Evolutionary conservation across 2,888 invertebrate genomes (phyloP), one percentile per base, ranked within the genome.

Genomic region (Calliphora vomitoria): DNA sequence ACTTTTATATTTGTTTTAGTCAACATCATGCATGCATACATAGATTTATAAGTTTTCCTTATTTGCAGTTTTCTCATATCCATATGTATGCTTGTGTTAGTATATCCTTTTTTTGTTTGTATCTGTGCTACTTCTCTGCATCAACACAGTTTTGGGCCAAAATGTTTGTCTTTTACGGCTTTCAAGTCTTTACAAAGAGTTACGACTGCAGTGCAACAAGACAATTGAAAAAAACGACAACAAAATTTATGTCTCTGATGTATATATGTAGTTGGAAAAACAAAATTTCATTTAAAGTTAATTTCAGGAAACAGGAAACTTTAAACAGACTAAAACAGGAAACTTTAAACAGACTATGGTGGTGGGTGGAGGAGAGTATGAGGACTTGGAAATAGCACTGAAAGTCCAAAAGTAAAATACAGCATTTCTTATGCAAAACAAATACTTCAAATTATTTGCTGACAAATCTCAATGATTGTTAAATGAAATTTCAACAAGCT

Each of bases 271-370:
- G 72, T 25, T 71, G 25, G 35, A 31, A 58, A 35, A 75, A 44
- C 53, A 75, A 75, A 64, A 75, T 85, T 79, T 85, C 55, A 85
- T 87, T 82, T 79, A 78, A 69, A 79, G 78, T 85, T 85, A 78
- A 82, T 84, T 84, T 68, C 82, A 68, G n/a, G n/a, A 55, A 69
- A 35, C 62, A 35, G 18, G 18, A 58, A 79, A 60, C 13, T 60
- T 4, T 13, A 25, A 62, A 25, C 25, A 25, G 25, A 25, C 25
- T 25, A 2, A n/a, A 69, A 35, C 62, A 38, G 18, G 18, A 60
- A 79, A 60, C 13, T 60, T 4, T 13, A 25, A 62, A 31, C 31
- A 25, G 41, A 50, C 69, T 44, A 35, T 71, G 25, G 25, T 44
- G n/a, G 15, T 31, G 13, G 20, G 8, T 11, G 60, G 20, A 15